Evolutionary conservation across 2,888 invertebrate genomes (phyloP), one percentile per base, ranked within the genome.

Genomic region (Drosophila mimica): DNA sequence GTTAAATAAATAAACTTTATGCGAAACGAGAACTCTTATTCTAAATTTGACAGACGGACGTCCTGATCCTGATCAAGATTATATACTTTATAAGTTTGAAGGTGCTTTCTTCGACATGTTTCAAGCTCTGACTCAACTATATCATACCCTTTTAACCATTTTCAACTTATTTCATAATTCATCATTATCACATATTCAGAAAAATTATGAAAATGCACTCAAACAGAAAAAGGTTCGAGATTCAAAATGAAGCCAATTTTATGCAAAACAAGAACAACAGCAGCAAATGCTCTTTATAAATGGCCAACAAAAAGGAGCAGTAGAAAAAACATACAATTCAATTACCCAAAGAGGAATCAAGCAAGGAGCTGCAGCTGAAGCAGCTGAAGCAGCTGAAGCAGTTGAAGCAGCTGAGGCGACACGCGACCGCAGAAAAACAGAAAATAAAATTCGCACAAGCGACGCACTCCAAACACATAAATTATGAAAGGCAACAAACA

Each of bases 381-480:
- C 31, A 56, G 56, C 54, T 28, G 36, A 28, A 38, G 57, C 70
- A n/a, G 25, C 3, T 25, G 25, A 25, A 25, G 31, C 57, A 28
- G 54, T 46, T 20, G 58, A 9, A 63, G 56, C 31, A 56, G 56
- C 56, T 28, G 38, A 28, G 28, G 57, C 70, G 81, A 79, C 88
- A 86, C 86, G 86, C 88, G 83, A 83, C 88, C 72, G 66, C 60
- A 75, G 46, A 48, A 48, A 60, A 72, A 82, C 15, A 36, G 28
- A 69, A 28, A 28, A 28, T 28, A 20, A 40, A 57, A 57, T 15
- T 57, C 43, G 53, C 58, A 33, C 33, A 56, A 71, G 68, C 74
- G 53, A 77, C 79, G 71, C 73, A 76, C 75, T 78, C 59, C 49
- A 73, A 70, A 54, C 83, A 75, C 85, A 74, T 84, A 84, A 87